A percentile compares a stretch with the other conserved stretches of the same genome.
These are phyloP conservation scores for Galagoides demidoff DNA, from an alignment of 2,797 vertebrate species.

Conservation along the genomic window DNA sequence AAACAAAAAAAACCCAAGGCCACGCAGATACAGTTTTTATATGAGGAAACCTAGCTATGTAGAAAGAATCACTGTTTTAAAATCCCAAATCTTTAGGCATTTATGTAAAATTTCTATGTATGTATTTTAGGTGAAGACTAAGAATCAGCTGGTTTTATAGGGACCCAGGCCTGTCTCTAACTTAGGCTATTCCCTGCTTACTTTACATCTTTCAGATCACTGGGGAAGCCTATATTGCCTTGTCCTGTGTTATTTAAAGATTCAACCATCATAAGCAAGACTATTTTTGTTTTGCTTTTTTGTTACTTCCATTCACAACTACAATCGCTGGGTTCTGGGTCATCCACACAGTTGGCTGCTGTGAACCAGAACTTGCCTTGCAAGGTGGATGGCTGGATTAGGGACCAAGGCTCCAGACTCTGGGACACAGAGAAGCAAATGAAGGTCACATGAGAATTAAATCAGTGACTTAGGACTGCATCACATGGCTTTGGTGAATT, in stretches of 20 bases:
- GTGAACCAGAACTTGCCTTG: neutral
- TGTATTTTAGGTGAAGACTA: constrained; percentile 36
- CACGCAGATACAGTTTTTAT: neutral
- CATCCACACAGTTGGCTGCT: neutral
- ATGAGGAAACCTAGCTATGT: neutral
- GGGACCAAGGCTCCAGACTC: neutral
- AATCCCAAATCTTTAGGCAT: neutral
- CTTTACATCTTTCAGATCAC: neutral
- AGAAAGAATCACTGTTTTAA: constrained; percentile 22
- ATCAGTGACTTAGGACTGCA: neutral
- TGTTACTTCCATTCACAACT: neutral
- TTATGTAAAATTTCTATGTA: neutral
- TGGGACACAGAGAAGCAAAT: neutral
- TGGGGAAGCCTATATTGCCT: neutral
- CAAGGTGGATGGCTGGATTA: neutral
- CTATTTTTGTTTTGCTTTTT: neutral
- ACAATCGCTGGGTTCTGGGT: neutral
- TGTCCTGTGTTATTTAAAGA: neutral
- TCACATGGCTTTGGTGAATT: neutral
- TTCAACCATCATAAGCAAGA: neutral
- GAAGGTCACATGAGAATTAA: neutral
- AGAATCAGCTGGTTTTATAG: neutral
- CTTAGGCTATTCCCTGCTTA: neutral
- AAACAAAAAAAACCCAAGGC: neutral
- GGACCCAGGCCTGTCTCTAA: neutral